Conservation (phyloP, 2,113 vertebrate species). For the Austrofundulus limnaeus region DNA sequence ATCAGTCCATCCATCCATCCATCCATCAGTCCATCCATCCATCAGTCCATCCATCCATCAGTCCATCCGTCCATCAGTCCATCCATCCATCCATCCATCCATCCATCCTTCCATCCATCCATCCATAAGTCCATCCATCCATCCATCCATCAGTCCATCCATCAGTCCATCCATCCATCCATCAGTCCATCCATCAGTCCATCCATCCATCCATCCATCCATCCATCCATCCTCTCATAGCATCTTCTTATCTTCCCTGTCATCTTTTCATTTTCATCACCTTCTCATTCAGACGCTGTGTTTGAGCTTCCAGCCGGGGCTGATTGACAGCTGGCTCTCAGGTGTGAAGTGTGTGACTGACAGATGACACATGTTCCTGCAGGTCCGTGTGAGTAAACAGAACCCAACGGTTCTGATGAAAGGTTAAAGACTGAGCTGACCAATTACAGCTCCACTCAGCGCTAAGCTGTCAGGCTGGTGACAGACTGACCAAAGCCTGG, state of each 20-base stretch:
- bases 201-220: too few species aligned
- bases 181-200: too few species aligned
- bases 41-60: too few species aligned
- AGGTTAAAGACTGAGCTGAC: neutral
- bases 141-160: too few species aligned
- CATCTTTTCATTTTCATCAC: neutral
- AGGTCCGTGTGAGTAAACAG: neutral
- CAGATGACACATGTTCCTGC: neutral
- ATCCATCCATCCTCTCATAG: neutral
- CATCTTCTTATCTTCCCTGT: neutral
- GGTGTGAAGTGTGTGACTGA: neutral
- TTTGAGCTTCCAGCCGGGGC: neutral
- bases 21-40: too few species aligned
- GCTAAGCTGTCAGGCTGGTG: neutral
- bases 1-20: too few species aligned
- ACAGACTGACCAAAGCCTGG: neutral
- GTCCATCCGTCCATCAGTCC: too few species aligned
- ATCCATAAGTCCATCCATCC: too few species aligned
- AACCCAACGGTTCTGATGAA: neutral
- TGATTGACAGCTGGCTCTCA: conserved; percentile 6
- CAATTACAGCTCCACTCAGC: conserved; percentile 7
- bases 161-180: too few species aligned
- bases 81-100: too few species aligned
- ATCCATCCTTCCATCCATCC: too few species aligned
- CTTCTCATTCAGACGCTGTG: neutral